Conservation (phyloP, 2,113 vertebrate genomes). For the Heterochromis multidens region DNA sequence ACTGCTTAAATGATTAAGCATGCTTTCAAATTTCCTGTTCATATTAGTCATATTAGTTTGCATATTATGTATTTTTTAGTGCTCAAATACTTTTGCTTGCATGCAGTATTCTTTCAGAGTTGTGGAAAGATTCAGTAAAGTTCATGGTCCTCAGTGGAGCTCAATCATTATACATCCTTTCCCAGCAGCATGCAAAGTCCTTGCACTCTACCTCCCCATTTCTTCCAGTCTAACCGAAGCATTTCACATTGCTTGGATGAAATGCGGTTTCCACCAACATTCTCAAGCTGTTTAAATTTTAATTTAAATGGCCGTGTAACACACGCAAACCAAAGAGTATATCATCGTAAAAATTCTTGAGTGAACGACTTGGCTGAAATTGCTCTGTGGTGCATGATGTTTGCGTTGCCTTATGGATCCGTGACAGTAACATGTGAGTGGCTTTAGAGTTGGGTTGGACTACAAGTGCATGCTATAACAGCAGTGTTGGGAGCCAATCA, state of each 20-base stretch:
- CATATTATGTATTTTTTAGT: slow-evolving; percentile 2
- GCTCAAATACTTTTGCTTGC: slow-evolving; percentile 23
- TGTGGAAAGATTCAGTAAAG: slow-evolving; percentile 11
- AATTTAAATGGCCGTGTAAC: slow-evolving; percentile 61
- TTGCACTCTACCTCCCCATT: slow-evolving; percentile 19
- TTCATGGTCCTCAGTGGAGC: slow-evolving; percentile 10
- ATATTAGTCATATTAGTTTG: background rate
- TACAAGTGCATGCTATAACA: slow-evolving; percentile 23
- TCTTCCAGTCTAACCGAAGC: slow-evolving; percentile 30
- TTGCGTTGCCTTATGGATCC: slow-evolving; percentile 44
- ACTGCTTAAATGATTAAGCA: slow-evolving; percentile 34
- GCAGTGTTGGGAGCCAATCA: slow-evolving; percentile 2
- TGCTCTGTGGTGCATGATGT: slow-evolving; percentile 52
- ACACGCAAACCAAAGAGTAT: slow-evolving; percentile 63
- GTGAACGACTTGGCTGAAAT: slow-evolving; percentile 32
- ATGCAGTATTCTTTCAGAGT: slow-evolving; percentile 20
- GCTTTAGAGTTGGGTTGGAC: slow-evolving; percentile 16
- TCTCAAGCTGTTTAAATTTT: slow-evolving; percentile 66
- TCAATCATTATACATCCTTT: slow-evolving; percentile 1
- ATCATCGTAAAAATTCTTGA: slow-evolving; percentile 43
- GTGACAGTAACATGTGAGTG: slow-evolving; percentile 50
- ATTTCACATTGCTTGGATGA: slow-evolving; percentile 47
- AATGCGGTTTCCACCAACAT: slow-evolving; percentile 50
- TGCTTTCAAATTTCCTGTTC: slow-evolving; percentile 13
- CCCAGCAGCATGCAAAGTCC: slow-evolving; percentile 37